Evolutionary conservation across 2,888 invertebrate species (phyloP), one percentile per base, ranked within the genome.

Genomic region (Habroteleia sp.): DNA sequence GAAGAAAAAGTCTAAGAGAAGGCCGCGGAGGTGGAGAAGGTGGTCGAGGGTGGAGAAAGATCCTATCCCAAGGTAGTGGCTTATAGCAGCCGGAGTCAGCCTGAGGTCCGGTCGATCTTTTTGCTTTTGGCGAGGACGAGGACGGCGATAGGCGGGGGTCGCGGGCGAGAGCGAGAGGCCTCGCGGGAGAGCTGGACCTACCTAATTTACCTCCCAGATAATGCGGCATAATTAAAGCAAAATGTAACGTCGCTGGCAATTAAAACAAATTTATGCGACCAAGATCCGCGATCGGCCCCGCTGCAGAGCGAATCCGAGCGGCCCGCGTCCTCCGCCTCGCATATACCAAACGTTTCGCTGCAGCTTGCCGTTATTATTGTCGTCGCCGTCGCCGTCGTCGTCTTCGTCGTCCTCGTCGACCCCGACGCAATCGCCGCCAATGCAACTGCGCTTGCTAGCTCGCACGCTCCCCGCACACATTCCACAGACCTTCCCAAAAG

Each of bases 191-290:
- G 81, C 84, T 83, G 87, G 87, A 84, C 87, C 88, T 83, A 88
- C 88, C 88, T 88, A 88, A 88, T 88, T 88, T 88, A 88, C 88
- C 88, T 87, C 88, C 88, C 88, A 88, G 88, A 88, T 88, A 88
- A 88, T 88, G 88, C 88, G 88, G 88, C 88, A 88, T 88, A 88
- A 88, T 88, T 88, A 88, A 88, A 88, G 88, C 88, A 88, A 88
- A 88, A 88, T 88, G 88, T 87, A 88, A 88, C 88, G 88, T 88
- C 88, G 87, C 87, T 88, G 88, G 88, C 88, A 88, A 88, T 88
- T 88, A 88, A 88, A 88, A 88, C 88, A 88, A 88, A 88, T 88
- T 88, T 88, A 88, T 88, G 88, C 88, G 88, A 88, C 87, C 87
- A 84, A 88, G 88, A 88, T 88, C 86, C 87, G 87, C 87, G 88